phyloP scores from a whole-genome alignment of 2,888 invertebrate genomes.

The Buathra laborator region DNA sequence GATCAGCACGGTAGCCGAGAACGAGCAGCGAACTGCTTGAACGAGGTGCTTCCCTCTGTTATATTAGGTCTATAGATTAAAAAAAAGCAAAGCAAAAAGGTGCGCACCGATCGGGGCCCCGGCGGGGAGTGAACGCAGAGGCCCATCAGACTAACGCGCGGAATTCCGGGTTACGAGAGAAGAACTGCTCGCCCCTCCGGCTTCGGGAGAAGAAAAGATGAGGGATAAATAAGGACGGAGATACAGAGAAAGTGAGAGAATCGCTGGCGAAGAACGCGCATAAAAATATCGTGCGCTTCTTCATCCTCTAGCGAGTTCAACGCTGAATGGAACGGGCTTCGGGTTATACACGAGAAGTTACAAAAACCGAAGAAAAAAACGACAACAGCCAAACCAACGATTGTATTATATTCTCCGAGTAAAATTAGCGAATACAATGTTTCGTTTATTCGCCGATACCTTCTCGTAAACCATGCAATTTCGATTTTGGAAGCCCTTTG shows the following conservation, averaged over 20 bases:
- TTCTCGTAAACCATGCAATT: too few relatives aligned
- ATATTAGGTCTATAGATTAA: slow-evolving; percentile 63
- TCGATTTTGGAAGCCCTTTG: too few relatives aligned
- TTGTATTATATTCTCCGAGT: too few relatives aligned
- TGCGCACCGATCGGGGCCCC: slow-evolving; percentile 36
- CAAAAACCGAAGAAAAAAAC: background rate
- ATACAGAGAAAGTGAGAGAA: slow-evolving; percentile 13
- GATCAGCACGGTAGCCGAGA: slow-evolving; percentile 69
- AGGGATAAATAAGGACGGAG: slow-evolving; percentile 38
- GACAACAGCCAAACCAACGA: too few relatives aligned
- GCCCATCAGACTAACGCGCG: slow-evolving; percentile 68
- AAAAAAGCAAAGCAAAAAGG: slow-evolving; percentile 75
- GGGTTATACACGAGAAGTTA: background rate
- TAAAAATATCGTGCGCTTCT: slow-evolving; percentile 5
- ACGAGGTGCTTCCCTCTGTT: slow-evolving; percentile 1
- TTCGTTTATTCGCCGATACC: too few relatives aligned
- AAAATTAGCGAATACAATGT: too few relatives aligned
- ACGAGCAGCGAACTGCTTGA: slow-evolving; percentile 69
- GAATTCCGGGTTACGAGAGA: slow-evolving; percentile 72
- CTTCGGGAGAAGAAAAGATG: slow-evolving; percentile 55
- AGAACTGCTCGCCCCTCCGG: slow-evolving; percentile 65
- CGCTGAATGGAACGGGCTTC: background rate
- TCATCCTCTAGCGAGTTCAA: slow-evolving; percentile 1
- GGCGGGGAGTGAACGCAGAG: slow-evolving; percentile 68
- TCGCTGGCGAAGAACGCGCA: slow-evolving; percentile 2